These are phyloP conservation scores for Metopolophium dirhodum DNA, from an alignment of 1,140 invertebrate species.

Conservation along the genomic window DNA sequence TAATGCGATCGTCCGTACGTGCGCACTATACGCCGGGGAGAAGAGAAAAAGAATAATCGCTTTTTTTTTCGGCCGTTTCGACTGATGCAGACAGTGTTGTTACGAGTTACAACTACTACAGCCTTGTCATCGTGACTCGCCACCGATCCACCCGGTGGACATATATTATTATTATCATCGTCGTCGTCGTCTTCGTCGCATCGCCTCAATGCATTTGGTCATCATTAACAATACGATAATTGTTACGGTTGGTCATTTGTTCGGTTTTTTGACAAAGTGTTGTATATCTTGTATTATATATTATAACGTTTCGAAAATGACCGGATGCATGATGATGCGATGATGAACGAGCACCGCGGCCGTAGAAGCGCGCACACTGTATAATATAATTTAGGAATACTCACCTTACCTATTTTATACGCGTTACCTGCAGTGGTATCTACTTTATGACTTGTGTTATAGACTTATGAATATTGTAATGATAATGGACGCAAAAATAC, in stretches of 20 bases:
- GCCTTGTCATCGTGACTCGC: conserved; percentile 31
- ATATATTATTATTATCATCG: background rate
- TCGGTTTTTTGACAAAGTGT: background rate
- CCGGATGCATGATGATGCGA: background rate
- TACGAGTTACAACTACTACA: background rate
- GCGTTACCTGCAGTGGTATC: accelerated
- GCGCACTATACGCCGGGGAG: background rate
- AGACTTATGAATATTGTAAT: too few relatives aligned
- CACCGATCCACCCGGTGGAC: background rate
- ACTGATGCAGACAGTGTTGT: background rate
- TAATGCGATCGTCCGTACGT: background rate
- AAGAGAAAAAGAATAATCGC: conserved; percentile 27
- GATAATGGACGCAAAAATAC: too few relatives aligned
- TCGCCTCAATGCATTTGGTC: background rate
- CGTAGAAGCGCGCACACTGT: too few relatives aligned
- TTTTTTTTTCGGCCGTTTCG: conserved; percentile 9
- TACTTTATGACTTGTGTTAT: too few relatives aligned
- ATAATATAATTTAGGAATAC: background rate
- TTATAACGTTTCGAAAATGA: background rate
- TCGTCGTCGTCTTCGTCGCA: background rate
- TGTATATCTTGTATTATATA: background rate
- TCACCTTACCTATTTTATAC: background rate
- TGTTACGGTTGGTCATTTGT: background rate
- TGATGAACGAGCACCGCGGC: background rate
- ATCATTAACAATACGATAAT: background rate